Conservation (phyloP, 2,888 invertebrate species). For the Euplexia lucipara region DNA sequence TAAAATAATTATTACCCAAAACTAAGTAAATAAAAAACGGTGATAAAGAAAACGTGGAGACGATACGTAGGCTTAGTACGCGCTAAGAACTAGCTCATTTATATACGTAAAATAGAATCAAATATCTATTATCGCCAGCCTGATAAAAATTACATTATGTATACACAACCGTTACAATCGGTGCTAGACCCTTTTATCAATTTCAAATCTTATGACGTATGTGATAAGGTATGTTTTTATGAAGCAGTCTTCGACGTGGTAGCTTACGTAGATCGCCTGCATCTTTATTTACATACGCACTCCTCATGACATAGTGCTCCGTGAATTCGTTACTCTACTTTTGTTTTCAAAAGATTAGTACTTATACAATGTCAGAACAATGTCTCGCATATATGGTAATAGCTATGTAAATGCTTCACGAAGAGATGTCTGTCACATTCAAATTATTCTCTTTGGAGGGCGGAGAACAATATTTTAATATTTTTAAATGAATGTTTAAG, state of each 20-base stretch:
- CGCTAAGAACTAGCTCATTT: conserved; percentile 23
- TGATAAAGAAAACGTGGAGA: conserved; percentile 37
- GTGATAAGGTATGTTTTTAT: conserved; percentile 55
- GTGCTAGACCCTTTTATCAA: conserved; percentile 37
- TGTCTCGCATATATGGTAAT: conserved; percentile 43
- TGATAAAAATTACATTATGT: conserved; percentile 63
- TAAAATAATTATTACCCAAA: conserved; percentile 38
- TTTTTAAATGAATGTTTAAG: neutral
- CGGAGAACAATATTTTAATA: neutral
- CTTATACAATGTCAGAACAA: conserved; percentile 59
- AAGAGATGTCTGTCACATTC: conserved; percentile 38
- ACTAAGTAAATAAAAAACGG: conserved; percentile 46
- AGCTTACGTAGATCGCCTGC: conserved; percentile 52
- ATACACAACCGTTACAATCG: conserved; percentile 36
- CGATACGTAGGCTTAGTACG: conserved; percentile 16
- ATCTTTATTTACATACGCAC: conserved; percentile 60
- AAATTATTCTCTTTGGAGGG: conserved; percentile 38
- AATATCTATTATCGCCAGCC: conserved; percentile 63
- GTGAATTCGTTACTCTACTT: conserved; percentile 56
- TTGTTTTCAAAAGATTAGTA: conserved; percentile 57
- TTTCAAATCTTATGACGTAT: conserved; percentile 45
- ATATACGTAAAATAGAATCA: conserved; percentile 42
- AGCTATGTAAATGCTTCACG: conserved; percentile 30
- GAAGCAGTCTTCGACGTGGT: conserved; percentile 29
- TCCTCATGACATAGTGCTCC: conserved; percentile 43